Percentiles rank a stretch among this genome's conserved stretches.
Evolutionary conservation across 2,113 vertebrate genomes (phyloP).

Genomic region (Gambusia holbrooki): DNA sequence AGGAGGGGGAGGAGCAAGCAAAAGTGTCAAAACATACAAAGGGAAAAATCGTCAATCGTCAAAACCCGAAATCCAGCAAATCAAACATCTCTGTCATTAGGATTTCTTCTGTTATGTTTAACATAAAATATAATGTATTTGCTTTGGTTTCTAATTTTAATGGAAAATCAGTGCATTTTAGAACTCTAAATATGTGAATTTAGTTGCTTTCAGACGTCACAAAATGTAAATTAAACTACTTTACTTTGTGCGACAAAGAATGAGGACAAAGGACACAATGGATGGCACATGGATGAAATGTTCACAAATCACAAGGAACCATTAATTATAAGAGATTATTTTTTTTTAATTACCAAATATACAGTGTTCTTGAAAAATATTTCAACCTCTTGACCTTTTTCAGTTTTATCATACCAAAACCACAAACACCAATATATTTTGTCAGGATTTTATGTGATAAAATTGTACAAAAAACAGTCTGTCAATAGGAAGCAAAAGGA

Average conservation of each 20-base stretch:
- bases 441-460: not conserved
- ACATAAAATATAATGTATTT: not conserved
- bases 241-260: not conserved
- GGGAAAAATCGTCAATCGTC: constrained; percentile 16
- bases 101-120: constrained; percentile 3
- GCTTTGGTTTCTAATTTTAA: not conserved
- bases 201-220: constrained; percentile 9
- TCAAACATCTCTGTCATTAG: not conserved
- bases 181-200: constrained; percentile 8
- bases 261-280: not conserved
- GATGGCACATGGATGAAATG: not conserved
- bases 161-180: not conserved
- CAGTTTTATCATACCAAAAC: not conserved
- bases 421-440: constrained; percentile 28
- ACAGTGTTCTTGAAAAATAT: not conserved
- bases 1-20: constrained; percentile 9
- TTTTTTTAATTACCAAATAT: not conserved
- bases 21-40: constrained; percentile 2
- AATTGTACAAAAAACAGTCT: not conserved
- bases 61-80: constrained; percentile 8
- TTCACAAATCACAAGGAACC: not conserved
- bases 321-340: not conserved
- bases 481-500: not conserved
- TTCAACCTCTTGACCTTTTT: not conserved
- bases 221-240: constrained; percentile 32